These are phyloP conservation scores for Verasper variegatus DNA, from an alignment of 2,113 vertebrate species.

Conservation along the genomic window DNA sequence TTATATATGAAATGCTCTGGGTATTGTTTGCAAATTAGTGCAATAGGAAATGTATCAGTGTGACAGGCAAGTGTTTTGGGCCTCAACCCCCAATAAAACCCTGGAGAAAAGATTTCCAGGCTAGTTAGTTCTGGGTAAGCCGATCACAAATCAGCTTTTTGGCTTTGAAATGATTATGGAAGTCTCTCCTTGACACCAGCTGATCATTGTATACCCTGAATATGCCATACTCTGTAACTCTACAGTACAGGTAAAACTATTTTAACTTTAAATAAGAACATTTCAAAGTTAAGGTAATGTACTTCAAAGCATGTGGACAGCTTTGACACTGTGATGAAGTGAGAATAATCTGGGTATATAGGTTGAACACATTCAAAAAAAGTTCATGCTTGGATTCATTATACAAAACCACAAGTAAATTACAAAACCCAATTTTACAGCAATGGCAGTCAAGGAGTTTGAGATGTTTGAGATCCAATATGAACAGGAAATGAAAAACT, in stretches of 20 bases:
- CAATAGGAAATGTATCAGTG: conserved; percentile 51
- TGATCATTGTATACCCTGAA: neutral
- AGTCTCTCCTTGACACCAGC: conserved; percentile 1
- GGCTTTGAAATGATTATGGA: conserved; percentile 24
- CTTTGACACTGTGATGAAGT: neutral
- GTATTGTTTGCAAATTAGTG: conserved; percentile 74
- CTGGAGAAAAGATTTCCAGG: conserved; percentile 46
- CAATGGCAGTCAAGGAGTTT: neutral
- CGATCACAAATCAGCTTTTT: conserved; percentile 40
- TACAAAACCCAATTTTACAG: conserved; percentile 14
- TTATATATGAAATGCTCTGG: conserved; percentile 64
- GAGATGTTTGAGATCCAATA: conserved; percentile 11
- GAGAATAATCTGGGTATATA: neutral
- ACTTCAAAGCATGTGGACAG: neutral
- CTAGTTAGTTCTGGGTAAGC: conserved; percentile 35
- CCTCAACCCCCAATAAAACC: conserved; percentile 34
- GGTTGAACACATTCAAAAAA: neutral
- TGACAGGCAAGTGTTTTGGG: conserved; percentile 38
- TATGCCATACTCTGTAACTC: neutral
- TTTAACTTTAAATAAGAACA: conserved; percentile 4
- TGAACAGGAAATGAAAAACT: neutral
- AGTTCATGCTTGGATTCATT: neutral
- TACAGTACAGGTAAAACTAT: conserved; percentile 2
- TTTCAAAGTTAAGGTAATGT: conserved; percentile 11
- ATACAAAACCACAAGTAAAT: conserved; percentile 6